Base-by-base conservation (phyloP, 2,113 vertebrate genomes). In the Scolopax mira region DNA sequence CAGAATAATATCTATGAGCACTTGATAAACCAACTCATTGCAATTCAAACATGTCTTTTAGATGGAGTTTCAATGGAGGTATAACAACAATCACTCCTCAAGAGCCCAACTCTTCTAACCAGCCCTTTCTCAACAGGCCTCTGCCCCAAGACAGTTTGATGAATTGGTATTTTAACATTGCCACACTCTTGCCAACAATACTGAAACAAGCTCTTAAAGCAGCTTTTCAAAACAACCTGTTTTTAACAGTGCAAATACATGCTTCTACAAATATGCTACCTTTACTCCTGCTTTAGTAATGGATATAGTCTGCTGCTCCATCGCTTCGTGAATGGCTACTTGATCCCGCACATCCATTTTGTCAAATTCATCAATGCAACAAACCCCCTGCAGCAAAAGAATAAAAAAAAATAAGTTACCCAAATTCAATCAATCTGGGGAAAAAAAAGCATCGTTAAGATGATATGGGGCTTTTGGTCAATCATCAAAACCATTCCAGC, bases 281-380 rank as follows among this genome's bases (percentile, higher is more conserved):
- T 99, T 99, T 91, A 99, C 99, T 89, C 99, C 99, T 6, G 99
- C 99, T 98, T 99, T 99, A 75, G 99, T 99, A 96, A 99, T 99
- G 87, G 99, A 99, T 97, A 99, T 99, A 16, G 99, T 99, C 97
- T 99, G 99, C 96, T 99, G 99, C 86, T 99, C 99, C 99, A 99
- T 99, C 30, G 99, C 99, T 96, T 99, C 99, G 2, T 99, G 99
- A 93, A 99, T 99, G 96, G 99, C 99, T 92, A 99, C 99, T 96
- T 99, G 99, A 94, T 99, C 99, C 90, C 98, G 98, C 11, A 98
- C 13, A 0, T 99, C 99, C 99, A 99, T 99, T 97, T 99, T 99
- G 97, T 99, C 99, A 97, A 99, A 99, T 89, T 99, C 99, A 83
- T 99, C 99, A 85, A 99, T 99, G 95, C 99, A 99, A 96, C 99